Evolutionary conservation across 2,113 vertebrate species (phyloP).

Genomic region (Platanista minor): DNA sequence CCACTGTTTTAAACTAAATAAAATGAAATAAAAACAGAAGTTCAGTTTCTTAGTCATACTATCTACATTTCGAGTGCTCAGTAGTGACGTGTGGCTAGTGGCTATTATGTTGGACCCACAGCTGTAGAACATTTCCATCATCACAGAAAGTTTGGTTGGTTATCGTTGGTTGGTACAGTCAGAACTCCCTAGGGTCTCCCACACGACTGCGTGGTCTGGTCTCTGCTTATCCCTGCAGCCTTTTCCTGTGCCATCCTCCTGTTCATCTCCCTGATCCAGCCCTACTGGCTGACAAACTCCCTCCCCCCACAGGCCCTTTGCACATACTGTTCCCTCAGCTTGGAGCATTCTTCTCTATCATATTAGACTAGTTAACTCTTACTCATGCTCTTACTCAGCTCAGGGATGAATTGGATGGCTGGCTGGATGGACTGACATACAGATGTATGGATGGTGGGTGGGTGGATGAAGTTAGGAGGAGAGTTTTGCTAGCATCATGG

Average conservation of each 20-base stretch:
- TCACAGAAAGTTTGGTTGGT: background rate
- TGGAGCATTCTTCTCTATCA: background rate
- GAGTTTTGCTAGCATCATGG: background rate
- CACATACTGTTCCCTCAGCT: background rate
- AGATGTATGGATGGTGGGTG: background rate
- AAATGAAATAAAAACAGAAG: background rate
- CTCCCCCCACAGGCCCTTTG: background rate
- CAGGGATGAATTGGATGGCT: background rate
- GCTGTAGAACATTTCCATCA: background rate
- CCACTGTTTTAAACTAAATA: background rate
- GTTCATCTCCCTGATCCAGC: background rate
- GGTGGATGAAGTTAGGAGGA: background rate
- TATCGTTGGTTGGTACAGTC: background rate
- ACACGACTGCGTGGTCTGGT: background rate
- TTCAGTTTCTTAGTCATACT: background rate
- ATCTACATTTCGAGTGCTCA: background rate
- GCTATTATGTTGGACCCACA: background rate
- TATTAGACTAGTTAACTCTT: background rate
- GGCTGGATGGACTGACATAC: background rate
- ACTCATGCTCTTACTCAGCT: background rate
- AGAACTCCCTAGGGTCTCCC: background rate
- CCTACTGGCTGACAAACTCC: background rate
- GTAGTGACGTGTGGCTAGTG: too few relatives aligned
- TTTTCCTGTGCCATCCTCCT: background rate
- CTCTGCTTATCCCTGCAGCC: background rate